phyloP scores from a whole-genome alignment of 2,113 vertebrate genomes.

The Phrynocephalus versicolor region DNA sequence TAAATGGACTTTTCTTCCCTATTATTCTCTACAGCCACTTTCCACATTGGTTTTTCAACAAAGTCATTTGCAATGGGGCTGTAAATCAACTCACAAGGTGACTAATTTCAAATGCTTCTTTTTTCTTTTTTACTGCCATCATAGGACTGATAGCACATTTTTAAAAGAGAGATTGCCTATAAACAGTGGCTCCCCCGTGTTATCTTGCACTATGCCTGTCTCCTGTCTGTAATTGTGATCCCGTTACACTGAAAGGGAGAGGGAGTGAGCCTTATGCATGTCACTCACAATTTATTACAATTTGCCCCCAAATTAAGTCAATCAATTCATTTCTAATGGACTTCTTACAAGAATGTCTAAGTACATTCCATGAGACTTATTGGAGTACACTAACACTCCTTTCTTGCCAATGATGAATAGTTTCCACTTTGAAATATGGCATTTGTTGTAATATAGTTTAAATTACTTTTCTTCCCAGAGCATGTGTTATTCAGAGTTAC shows the following conservation, averaged over 20 bases:
- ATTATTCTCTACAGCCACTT: slow-evolving; percentile 6
- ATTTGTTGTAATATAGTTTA: slow-evolving; percentile 79
- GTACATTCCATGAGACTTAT: slow-evolving; percentile 58
- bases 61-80: slow-evolving; percentile 15
- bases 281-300: slow-evolving; percentile 64
- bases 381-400: slow-evolving; percentile 58
- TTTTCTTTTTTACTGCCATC: not conserved
- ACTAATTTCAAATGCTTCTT: slow-evolving; percentile 23
- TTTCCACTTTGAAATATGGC: slow-evolving; percentile 78
- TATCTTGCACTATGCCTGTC: slow-evolving; percentile 31
- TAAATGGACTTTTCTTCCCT: not conserved
- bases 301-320: slow-evolving; percentile 66
- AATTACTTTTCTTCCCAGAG: slow-evolving; percentile 77
- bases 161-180: slow-evolving; percentile 11
- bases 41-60: slow-evolving; percentile 9
- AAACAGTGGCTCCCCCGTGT: not conserved
- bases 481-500: slow-evolving; percentile 72
- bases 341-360: slow-evolving; percentile 66
- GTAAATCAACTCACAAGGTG: slow-evolving; percentile 10
- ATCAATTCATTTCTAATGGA: slow-evolving; percentile 77
- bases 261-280: slow-evolving; percentile 44
- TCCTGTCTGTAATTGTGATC: slow-evolving; percentile 48
- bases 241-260: slow-evolving; percentile 5
- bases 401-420: slow-evolving; percentile 71
- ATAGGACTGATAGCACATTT: not conserved